Evolutionary conservation across 2,888 invertebrate species (phyloP), one percentile per base, ranked within the genome.

Genomic region (Galeruca laticollis): DNA sequence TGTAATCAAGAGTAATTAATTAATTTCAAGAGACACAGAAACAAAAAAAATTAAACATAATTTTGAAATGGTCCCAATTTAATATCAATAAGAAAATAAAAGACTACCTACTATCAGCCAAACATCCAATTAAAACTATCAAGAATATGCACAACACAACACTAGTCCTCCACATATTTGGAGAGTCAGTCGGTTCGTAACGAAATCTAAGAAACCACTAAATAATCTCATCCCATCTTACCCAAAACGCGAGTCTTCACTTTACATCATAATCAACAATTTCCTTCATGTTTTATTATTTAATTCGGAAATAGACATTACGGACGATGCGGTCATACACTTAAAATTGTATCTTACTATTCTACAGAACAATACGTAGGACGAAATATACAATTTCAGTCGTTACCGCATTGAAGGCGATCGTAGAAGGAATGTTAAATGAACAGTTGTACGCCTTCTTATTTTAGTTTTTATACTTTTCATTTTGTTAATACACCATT

Each of bases 201-300:
- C 43, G 59, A 64, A 70, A 70, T 67, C 64, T 47, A 67, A 54
- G 57, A 70, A 72, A 70, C 59, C 62, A 65, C 68, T 68, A 63
- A 57, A 61, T 52, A 62, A 65, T 62, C 18, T 35, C 10, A 52
- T 40, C 5, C 40, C 40, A 68, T 71, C 70, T 66, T 57, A 35
- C 60, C 52, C 59, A 68, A 61, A 68, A n/a, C 65, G 59, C 49
- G 13, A 33, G 57, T 47, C 66, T 64, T 62, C 68, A 62, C 43
- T 73, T 63, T 49, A 70, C 61, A 64, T 68, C 74, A 65, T 76
- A 76, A 78, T 75, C 72, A 75, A 72, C 76, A 71, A 75, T 78
- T 78, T 78, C 77, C 77, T 76, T 60, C 49, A 65, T 73, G 72
- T 72, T 68, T 73, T 76, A 76, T 76, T 74, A 72, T 69, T 76